Percentiles rank a stretch among this genome's conserved stretches.
Evolutionary conservation across 1,140 invertebrate genomes (phyloP).

Genomic region (Stegodyphus mimosarum): DNA sequence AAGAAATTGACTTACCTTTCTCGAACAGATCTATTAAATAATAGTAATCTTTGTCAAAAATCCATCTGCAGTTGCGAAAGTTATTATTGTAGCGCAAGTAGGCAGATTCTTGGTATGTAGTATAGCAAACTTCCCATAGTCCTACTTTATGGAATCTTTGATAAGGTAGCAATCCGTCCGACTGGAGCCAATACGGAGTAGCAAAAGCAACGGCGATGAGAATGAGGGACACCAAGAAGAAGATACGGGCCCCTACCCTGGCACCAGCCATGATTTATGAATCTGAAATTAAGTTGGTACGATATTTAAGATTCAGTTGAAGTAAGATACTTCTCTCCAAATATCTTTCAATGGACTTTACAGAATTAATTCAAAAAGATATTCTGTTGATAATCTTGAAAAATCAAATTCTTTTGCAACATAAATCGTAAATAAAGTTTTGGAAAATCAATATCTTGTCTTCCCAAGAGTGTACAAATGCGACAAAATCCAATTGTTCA

Average conservation of each 20-base stretch:
- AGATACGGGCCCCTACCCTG: slow-evolving; percentile 32
- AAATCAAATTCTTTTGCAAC: not conserved
- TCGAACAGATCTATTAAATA: slow-evolving; percentile 62
- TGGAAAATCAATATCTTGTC: not conserved
- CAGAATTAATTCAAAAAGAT: not conserved
- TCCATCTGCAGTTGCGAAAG: slow-evolving; percentile 62
- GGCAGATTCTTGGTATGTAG: slow-evolving; percentile 53
- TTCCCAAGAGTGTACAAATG: too few relatives aligned
- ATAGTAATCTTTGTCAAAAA: slow-evolving; percentile 64
- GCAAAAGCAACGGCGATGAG: slow-evolving; percentile 60
- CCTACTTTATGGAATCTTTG: slow-evolving; percentile 62
- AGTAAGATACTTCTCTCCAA: not conserved
- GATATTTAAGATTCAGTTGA: not conserved
- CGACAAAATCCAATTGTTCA: too few relatives aligned
- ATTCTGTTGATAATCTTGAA: not conserved
- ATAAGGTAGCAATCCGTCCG: slow-evolving; percentile 58
- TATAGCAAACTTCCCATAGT: slow-evolving; percentile 64
- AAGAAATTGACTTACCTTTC: slow-evolving; percentile 55
- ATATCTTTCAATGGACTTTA: not conserved
- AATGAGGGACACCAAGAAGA: slow-evolving; percentile 45
- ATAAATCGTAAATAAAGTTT: not conserved
- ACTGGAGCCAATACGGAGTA: slow-evolving; percentile 63
- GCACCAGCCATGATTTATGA: slow-evolving; percentile 52
- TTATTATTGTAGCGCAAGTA: slow-evolving; percentile 62
- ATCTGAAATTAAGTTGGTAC: not conserved